phyloP scores from a whole-genome alignment of 2,888 invertebrate species.

The Laothoe populi region DNA sequence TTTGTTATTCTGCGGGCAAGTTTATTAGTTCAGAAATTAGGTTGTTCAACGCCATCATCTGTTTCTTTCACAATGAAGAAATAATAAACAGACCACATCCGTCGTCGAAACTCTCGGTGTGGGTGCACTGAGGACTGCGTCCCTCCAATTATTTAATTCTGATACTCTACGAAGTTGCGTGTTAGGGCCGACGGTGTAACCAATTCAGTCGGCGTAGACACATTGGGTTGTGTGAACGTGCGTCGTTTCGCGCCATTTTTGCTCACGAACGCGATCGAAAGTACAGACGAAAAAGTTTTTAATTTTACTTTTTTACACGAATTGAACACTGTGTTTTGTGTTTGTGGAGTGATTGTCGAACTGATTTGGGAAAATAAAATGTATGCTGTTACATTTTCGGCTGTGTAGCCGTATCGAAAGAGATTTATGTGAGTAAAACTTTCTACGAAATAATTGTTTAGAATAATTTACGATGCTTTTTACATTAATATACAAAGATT shows the following conservation, averaged over 20 bases:
- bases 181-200: constrained; percentile 28
- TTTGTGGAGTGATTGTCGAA: constrained; percentile 27
- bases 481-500: background rate
- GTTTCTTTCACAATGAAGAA: constrained; percentile 30
- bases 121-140: constrained; percentile 39
- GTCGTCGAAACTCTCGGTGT: constrained; percentile 41
- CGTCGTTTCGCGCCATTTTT: constrained; percentile 49
- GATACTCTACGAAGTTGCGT: constrained; percentile 29
- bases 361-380: constrained; percentile 16
- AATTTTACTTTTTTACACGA: constrained; percentile 4
- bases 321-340: constrained; percentile 24
- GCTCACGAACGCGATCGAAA: constrained; percentile 57
- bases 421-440: constrained; percentile 25
- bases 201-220: constrained; percentile 57
- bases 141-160: constrained; percentile 54
- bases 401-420: constrained; percentile 17
- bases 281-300: constrained; percentile 46
- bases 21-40: constrained; percentile 20
- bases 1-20: constrained; percentile 1
- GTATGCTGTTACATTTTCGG: constrained; percentile 22
- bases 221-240: constrained; percentile 55
- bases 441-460: constrained; percentile 20
- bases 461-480: constrained; percentile 9
- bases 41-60: constrained; percentile 18
- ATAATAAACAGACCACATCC: constrained; percentile 56